Evolutionary conservation across 2,113 vertebrate species (phyloP).

Genomic region (Neomonachus schauinslandi): DNA sequence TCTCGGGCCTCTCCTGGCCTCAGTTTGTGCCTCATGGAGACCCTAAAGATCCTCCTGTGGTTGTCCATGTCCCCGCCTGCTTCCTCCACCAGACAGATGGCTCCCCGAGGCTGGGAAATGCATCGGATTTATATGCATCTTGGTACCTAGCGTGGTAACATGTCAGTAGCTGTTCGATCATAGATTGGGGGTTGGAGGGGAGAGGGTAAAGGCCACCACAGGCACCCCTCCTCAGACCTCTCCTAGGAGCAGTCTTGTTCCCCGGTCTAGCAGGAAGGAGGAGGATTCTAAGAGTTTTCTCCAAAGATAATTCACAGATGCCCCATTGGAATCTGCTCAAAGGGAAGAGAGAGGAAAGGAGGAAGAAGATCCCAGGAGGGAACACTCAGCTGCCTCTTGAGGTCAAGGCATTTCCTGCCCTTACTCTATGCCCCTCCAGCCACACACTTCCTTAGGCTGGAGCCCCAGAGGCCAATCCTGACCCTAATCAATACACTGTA

Average conservation of each 20-base stretch:
- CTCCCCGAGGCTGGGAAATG: too few species aligned
- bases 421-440: background rate
- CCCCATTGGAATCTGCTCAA: background rate
- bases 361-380: background rate
- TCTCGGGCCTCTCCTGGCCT: too few species aligned
- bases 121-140: background rate
- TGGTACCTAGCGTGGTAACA: background rate
- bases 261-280: background rate
- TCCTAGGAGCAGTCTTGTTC: background rate
- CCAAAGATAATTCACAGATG: background rate
- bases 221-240: background rate
- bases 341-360: background rate
- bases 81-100: background rate
- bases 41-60: background rate
- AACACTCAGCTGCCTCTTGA: background rate
- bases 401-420: background rate
- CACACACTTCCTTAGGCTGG: background rate
- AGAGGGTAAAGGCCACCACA: background rate
- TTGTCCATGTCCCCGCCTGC: background rate
- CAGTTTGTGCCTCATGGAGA: background rate
- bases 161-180: background rate
- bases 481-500: background rate
- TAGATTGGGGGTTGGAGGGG: background rate
- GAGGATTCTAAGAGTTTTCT: background rate
- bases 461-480: background rate